These are phyloP conservation scores for Theonella swinhoei DNA, from an alignment of 37 sponge, comb jelly and placozoan species.

Conservation along the genomic window DNA sequence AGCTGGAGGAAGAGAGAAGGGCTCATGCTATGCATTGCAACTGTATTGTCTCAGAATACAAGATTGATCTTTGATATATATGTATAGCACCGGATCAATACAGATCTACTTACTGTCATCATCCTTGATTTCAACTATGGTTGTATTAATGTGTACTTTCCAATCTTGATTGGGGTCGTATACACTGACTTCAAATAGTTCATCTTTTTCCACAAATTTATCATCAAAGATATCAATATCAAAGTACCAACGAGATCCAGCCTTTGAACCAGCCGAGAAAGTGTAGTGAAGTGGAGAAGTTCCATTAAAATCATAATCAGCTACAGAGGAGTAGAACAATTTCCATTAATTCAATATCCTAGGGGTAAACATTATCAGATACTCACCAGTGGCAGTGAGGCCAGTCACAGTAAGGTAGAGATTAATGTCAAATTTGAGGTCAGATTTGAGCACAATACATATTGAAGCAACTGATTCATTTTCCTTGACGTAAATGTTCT, in stretches of 20 bases:
- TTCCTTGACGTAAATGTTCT: not conserved
- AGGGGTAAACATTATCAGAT: not conserved
- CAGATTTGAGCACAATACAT: not conserved
- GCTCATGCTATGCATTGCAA: too few species aligned
- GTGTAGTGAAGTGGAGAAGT: not conserved
- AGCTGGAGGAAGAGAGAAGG: not conserved
- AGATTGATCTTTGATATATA: not conserved
- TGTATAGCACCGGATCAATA: too few species aligned
- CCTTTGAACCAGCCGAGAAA: not conserved
- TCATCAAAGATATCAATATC: not conserved
- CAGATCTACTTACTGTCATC: not conserved
- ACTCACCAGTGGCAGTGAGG: constrained; percentile 1
- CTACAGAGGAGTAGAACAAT: not conserved
- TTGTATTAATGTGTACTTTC: not conserved
- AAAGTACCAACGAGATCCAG: not conserved
- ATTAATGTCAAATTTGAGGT: not conserved
- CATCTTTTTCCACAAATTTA: not conserved
- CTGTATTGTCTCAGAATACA: not conserved
- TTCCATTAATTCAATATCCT: not conserved
- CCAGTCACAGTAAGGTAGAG: not conserved
- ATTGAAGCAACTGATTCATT: not conserved
- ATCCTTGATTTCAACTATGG: not conserved
- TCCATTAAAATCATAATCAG: not conserved
- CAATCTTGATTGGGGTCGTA: not conserved
- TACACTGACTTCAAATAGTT: not conserved